Evolutionary conservation across 1,140 invertebrate species (phyloP), one percentile per base, ranked within the genome.

Genomic region (Diachasmimorpha longicaudata): DNA sequence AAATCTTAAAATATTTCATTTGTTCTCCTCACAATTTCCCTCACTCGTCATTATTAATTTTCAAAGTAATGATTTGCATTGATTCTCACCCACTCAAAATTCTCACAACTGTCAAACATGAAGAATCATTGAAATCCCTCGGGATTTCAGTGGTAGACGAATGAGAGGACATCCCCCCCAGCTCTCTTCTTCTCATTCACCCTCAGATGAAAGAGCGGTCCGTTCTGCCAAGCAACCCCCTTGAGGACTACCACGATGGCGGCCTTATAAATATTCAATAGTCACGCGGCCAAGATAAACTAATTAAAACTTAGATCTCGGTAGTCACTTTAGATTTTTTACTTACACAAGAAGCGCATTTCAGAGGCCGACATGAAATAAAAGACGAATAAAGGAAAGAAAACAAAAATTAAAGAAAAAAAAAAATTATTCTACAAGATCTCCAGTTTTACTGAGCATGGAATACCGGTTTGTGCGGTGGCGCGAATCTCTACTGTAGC

Each of bases 221-320:
- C 58, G 6, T 25, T 31, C 23, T 31, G 1, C 58, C 23, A 63
- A 63, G 37, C 66, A 68, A 68, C 66, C 66, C 66, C 66, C 66
- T 68, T 19, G 36, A n/a, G 11, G 31, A 68, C n/a, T 39, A 39
- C 36, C 31, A 37, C 79, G 79, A 79, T 81, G 79, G 83, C 82
- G 81, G 85, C 48, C 86, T 89, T 86, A 89, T 89, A 89, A 89
- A 89, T 89, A 89, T 89, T 89, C 88, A 89, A 89, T 89, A 88
- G 87, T 87, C 87, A 89, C 86, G 87, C 88, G 87, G 87, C 87
- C 86, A 89, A 89, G 87, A 89, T 89, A 89, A 89, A 89, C 88
- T 89, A 89, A 89, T 89, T 89, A 89, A 89, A 89, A 89, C 88
- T 89, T 89, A 88, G 88, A 89, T 88, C 87, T 89, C 85, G 87